Conservation (phyloP, 2,113 vertebrate species). For the Pycnonotus jocosus region DNA sequence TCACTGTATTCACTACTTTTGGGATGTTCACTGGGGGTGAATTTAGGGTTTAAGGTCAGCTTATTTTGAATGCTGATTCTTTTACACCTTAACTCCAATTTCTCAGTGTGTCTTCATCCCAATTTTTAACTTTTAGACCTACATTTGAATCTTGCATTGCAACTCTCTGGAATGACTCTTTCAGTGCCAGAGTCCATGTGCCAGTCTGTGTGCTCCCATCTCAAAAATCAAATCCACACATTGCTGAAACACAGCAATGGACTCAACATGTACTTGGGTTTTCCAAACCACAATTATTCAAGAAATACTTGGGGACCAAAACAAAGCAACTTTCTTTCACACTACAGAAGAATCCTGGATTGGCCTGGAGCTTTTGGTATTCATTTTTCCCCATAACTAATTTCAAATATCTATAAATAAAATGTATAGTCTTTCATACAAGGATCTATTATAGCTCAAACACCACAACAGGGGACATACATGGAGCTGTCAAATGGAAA, state of each 20-base stretch:
- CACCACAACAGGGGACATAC: not conserved
- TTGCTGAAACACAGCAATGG: not conserved
- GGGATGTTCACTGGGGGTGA: not conserved
- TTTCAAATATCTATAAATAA: constrained; percentile 13
- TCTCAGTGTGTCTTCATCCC: not conserved
- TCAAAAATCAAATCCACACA: not conserved
- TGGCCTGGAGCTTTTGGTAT: not conserved
- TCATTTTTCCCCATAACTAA: not conserved
- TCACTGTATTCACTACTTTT: not conserved
- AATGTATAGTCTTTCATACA: not conserved
- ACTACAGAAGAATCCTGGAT: not conserved
- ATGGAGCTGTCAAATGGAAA: not conserved
- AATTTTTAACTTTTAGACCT: not conserved
- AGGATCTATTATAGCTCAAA: not conserved
- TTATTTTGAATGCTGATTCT: not conserved
- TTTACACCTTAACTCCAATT: not conserved
- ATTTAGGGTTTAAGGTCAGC: not conserved
- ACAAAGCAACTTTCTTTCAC: not conserved
- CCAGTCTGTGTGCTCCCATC: not conserved
- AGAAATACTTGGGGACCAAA: not conserved
- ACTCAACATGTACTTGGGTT: not conserved
- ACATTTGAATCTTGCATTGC: not conserved
- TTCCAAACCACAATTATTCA: constrained; percentile 31
- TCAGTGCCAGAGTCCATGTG: not conserved
- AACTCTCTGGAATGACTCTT: not conserved